Conservation (phyloP, 2,888 invertebrate genomes). For the Apamea crenata region DNA sequence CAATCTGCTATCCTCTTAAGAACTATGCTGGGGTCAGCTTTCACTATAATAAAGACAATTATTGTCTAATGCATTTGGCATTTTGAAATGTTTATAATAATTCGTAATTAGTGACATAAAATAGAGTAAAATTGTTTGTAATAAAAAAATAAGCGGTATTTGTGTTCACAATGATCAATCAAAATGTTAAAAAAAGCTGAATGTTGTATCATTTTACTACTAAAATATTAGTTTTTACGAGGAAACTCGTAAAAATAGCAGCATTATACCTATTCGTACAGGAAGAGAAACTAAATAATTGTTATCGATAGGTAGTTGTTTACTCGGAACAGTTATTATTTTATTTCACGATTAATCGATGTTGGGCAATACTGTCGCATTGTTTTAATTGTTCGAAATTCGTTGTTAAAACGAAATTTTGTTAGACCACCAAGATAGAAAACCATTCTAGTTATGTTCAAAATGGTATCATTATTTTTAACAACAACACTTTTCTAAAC, state of each 20-base stretch:
- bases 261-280: too few relatives aligned
- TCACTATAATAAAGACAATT: not conserved
- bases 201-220: not conserved
- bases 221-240: not conserved
- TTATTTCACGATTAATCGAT: conserved; percentile 18
- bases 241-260: not conserved
- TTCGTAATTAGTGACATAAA: not conserved
- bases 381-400: not conserved
- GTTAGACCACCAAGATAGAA: not conserved
- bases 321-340: conserved; percentile 10
- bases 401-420: not conserved
- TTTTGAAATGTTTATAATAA: not conserved
- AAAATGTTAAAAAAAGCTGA: not conserved
- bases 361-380: too few relatives aligned
- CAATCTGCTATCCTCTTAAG: not conserved
- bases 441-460: not conserved
- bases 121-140: not conserved
- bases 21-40: not conserved
- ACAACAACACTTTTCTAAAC: not conserved
- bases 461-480: not conserved
- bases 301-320: conserved; percentile 13
- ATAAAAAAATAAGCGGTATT: not conserved
- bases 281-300: conserved; percentile 38
- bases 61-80: not conserved
- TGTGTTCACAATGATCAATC: not conserved